A percentile compares a stretch with the other conserved stretches of the same genome.
Conservation (phyloP, 2,888 invertebrate species). For the Asteroscopus sphinx region DNA sequence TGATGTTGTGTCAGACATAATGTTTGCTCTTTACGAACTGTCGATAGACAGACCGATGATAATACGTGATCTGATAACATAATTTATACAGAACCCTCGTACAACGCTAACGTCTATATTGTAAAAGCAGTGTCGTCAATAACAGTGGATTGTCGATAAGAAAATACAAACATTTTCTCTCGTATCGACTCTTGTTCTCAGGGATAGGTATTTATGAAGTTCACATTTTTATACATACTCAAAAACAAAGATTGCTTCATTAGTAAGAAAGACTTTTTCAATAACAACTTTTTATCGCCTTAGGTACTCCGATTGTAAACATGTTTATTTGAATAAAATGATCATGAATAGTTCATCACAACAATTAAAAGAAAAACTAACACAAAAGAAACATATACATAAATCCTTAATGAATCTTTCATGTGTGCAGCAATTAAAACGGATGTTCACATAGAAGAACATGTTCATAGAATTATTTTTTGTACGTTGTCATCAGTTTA, state of each 20-base stretch:
- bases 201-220: no score
- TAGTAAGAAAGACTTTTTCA: not conserved
- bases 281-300: conserved; percentile 13
- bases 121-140: conserved; percentile 32
- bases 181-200: no score
- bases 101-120: conserved; percentile 22
- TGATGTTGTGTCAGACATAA: conserved; percentile 44
- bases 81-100: conserved; percentile 23
- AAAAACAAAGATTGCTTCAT: no score
- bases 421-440: conserved; percentile 41
- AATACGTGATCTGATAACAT: conserved; percentile 38
- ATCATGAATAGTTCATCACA: not conserved
- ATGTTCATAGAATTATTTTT: conserved; percentile 27
- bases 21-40: conserved; percentile 55
- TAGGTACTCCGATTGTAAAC: not conserved
- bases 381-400: conserved; percentile 3
- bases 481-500: conserved; percentile 35
- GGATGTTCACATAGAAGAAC: conserved; percentile 41
- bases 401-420: conserved; percentile 25
- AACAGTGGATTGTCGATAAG: conserved; percentile 35
- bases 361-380: conserved; percentile 8
- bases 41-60: conserved; percentile 38
- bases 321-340: not conserved
- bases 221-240: no score
- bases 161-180: no score